A percentile compares a stretch with the other conserved stretches of the same genome.
phyloP scores from a whole-genome alignment of 2,888 invertebrate genomes.

The Stomorhina lunata region DNA sequence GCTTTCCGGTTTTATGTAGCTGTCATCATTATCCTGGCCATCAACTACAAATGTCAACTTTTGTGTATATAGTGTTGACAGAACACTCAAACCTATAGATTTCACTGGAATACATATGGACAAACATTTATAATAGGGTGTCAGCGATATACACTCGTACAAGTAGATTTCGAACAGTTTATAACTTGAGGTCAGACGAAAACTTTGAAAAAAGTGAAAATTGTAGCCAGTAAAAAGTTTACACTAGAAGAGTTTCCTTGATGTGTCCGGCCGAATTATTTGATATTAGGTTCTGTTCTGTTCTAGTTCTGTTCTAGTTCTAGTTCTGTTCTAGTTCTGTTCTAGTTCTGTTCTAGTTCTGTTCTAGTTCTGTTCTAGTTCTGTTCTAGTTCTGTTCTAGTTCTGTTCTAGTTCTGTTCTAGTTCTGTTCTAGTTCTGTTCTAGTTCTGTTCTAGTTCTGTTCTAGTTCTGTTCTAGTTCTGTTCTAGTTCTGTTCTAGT shows the following conservation, averaged over 20 bases:
- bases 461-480: too few relatives aligned
- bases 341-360: too few relatives aligned
- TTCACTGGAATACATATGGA: constrained; percentile 20
- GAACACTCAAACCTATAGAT: constrained; percentile 73
- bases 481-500: not conserved
- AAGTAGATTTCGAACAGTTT: constrained; percentile 11
- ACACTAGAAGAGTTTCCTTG: too few relatives aligned
- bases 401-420: not conserved
- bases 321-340: too few relatives aligned
- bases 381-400: too few relatives aligned
- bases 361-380: not conserved
- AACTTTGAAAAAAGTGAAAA: constrained; percentile 16
- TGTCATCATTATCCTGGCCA: constrained; percentile 77
- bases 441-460: not conserved
- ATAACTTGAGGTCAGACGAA: constrained; percentile 43
- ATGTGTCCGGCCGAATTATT: constrained; percentile 33
- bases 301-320: not conserved
- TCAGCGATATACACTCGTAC: not conserved
- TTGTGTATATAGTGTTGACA: constrained; percentile 72
- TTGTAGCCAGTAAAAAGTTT: constrained; percentile 16
- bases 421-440: too few relatives aligned
- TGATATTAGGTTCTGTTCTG: not conserved
- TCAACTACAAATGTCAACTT: constrained; percentile 77
- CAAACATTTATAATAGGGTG: not conserved
- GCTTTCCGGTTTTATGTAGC: constrained; percentile 64